Base-by-base conservation (phyloP, 2,797 vertebrate species). In the Lates japonicus region DNA sequence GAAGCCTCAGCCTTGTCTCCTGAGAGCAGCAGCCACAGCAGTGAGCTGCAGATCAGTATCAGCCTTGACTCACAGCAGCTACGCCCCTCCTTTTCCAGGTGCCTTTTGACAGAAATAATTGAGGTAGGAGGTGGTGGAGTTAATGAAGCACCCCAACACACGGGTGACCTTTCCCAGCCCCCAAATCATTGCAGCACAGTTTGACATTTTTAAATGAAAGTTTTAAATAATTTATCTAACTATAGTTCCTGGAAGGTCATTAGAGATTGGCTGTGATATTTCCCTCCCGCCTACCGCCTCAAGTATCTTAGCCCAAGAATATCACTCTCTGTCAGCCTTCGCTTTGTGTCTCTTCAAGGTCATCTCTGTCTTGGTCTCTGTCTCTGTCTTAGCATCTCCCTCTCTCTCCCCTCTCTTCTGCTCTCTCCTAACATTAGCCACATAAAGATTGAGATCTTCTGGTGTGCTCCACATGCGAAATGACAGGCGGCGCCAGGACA, bases 161-260 rank as follows among this genome's bases (percentile, higher is more conserved):
- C 79, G 48, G 77, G 83, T 95, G 95, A 96, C 95, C 95, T 96
- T 95, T 95, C 88, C 89, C 89, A 92, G 92, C 90, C 88, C 89
- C 86, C 92, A 92, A 93, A 95, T 93, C 93, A 94, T 94, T 73
- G 90, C 90, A 84, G 94, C 92, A 88, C 87, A 92, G 80, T 93
- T 94, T 93, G 93, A 93, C 93, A 93, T 94, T 94, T 95, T 95
- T 95, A 95, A 95, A 96, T 95, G 95, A 95, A 95, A 95, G 94
- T 93, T 95, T 96, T 95, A 95, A 96, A 96, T 96, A 96, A 96
- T 95, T 94, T 94, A 95, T 95, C 95, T 92, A 93, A 94, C 94
- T 94, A 92, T 94, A 94, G 93, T 94, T 95, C 94, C 95, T 93
- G 74, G 81, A 92, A 94, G 94, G 92, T 95, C 95, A 95, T 95